Evolutionary conservation across 1,140 invertebrate species (phyloP), one percentile per base, ranked within the genome.

Genomic region (Babylonia areolata): DNA sequence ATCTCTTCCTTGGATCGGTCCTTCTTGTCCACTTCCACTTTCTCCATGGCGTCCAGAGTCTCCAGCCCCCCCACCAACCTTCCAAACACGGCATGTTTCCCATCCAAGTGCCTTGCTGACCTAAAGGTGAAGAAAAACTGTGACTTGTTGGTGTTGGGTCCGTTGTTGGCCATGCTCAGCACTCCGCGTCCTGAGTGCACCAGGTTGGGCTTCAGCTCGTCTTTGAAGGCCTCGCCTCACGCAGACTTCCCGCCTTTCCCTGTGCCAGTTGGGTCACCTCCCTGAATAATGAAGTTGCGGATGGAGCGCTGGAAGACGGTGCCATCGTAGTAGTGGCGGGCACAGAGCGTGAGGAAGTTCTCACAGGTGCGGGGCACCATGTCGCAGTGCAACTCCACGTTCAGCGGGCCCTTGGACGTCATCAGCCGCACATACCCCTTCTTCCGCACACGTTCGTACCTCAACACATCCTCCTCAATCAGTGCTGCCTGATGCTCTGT

Each of bases 121-220:
- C 99, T 96, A 93, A 97, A 99, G n/a, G 98, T 99, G 87, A 99
- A 98, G 92, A 99, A 99, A 94, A 99, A 99, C 95, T 99, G 99
- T 33, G 99, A 99, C 91, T 97, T 98, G 95, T 99, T 99, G 0
- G 98, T 98, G 92, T 99, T 97, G 17, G 97, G 97, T 46, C 99
- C 99, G 28, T 97, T 97, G 95, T 99, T 99, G 1, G 99, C 99
- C 99, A 99, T 99, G 9, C 98, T 98, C 0, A 99, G 95, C 51
- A 99, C 96, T 9, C 99, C 99, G 88, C 99, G 94, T 0, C 98
- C 98, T 80, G 97, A 96, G 94, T 99, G 99, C 78, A 96, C 96
- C 39, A 99, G 87, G 95, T 99, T 97, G 3, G 97, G 96, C 92
- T 96, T 97, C 87, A 99, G 96, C 94, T 99, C 98, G 95, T 99